Percentiles rank a stretch among this genome's conserved stretches.
phyloP scores from a whole-genome alignment of 2,113 vertebrate species.

The Sterna hirundo region DNA sequence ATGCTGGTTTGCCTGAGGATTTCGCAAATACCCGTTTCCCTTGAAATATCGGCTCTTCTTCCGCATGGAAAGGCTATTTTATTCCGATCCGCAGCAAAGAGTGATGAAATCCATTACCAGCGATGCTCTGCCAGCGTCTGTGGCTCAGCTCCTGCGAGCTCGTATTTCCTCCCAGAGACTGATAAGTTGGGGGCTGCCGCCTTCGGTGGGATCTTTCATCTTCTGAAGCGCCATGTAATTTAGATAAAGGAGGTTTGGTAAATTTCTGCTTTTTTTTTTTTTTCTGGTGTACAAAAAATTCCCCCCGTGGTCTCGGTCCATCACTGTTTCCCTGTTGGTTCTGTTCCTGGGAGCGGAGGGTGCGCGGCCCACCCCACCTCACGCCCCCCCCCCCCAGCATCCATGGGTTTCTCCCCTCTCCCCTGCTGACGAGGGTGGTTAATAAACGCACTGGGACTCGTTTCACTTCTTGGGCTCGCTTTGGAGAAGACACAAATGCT shows the following conservation, averaged over 20 bases:
- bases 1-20: not conserved
- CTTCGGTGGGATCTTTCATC: not conserved
- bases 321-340: not conserved
- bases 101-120: not conserved
- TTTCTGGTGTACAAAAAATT: too few relatives aligned
- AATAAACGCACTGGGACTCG: rapidly evolving
- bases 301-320: not conserved
- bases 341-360: not conserved
- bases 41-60: not conserved
- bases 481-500: too few relatives aligned
- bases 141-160: not conserved
- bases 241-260: not conserved
- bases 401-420: not conserved
- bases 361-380: not conserved
- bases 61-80: not conserved
- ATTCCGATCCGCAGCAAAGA: not conserved
- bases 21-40: not conserved
- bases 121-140: not conserved
- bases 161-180: not conserved
- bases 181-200: not conserved
- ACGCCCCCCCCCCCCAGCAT: rapidly evolving
- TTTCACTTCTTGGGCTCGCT: not conserved
- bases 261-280: not conserved
- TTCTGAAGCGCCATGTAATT: not conserved
- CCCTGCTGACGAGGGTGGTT: not conserved